phyloP scores from a whole-genome alignment of 2,888 invertebrate genomes.

The Rhyacophila evoluta region DNA sequence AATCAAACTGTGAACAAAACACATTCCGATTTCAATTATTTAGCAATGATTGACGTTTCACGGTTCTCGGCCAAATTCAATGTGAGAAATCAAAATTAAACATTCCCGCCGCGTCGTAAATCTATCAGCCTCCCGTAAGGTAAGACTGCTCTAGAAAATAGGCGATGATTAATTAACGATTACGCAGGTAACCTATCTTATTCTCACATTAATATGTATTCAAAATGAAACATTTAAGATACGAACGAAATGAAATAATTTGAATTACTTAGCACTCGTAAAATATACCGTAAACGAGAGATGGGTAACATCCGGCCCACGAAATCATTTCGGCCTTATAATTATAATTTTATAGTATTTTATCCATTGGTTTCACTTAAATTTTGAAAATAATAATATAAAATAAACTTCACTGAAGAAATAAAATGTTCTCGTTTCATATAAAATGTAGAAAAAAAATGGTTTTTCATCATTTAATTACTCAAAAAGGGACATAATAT shows the following conservation, averaged over 20 bases:
- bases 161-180: background rate
- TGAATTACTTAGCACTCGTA: background rate
- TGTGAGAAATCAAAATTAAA: conserved; percentile 25
- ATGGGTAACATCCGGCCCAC: too few species aligned
- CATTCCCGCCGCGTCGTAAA: conserved; percentile 39
- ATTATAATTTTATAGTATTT: too few species aligned
- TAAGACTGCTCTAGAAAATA: background rate
- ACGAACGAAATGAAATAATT: background rate
- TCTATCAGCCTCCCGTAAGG: conserved; percentile 38
- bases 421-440: too few species aligned
- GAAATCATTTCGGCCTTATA: too few species aligned
- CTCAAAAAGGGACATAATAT: too few species aligned
- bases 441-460: too few species aligned
- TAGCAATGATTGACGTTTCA: conserved; percentile 41
- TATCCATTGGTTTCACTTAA: too few species aligned
- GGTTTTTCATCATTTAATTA: too few species aligned
- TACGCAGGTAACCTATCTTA: background rate
- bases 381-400: too few species aligned
- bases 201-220: background rate
- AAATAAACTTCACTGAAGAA: too few species aligned
- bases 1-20: conserved; percentile 19
- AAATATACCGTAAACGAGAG: too few species aligned
- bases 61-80: conserved; percentile 42
- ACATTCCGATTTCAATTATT: conserved; percentile 29
- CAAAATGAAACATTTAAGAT: background rate